phyloP scores from a whole-genome alignment of 2,113 vertebrate genomes.

The Sceloporus tristichus region DNA sequence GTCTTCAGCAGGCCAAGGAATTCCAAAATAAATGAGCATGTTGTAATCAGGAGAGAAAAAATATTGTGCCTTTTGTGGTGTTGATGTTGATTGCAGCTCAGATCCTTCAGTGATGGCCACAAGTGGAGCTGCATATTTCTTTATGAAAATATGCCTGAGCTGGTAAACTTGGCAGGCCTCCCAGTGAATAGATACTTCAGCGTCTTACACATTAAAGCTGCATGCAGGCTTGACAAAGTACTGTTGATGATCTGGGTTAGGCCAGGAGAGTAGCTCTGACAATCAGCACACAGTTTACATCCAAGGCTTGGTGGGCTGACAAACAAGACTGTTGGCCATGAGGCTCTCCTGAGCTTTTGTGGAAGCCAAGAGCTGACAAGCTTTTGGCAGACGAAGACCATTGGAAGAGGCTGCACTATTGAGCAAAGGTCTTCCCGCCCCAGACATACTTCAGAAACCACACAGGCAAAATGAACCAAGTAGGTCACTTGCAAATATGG shows the following conservation, averaged over 20 bases:
- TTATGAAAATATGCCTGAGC: slow-evolving; percentile 72
- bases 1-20: slow-evolving; percentile 80
- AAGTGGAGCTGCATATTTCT: slow-evolving; percentile 76
- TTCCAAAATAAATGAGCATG: slow-evolving; percentile 83
- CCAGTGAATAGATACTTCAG: slow-evolving; percentile 68
- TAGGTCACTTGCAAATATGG: slow-evolving; percentile 60
- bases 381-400: slow-evolving; percentile 56
- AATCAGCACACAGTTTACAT: background rate
- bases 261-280: slow-evolving; percentile 57
- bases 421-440: slow-evolving; percentile 51
- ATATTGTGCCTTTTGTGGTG: slow-evolving; percentile 81
- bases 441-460: slow-evolving; percentile 63
- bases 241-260: slow-evolving; percentile 64
- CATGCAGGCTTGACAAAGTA: slow-evolving; percentile 60
- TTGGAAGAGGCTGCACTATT: slow-evolving; percentile 54
- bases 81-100: slow-evolving; percentile 81
- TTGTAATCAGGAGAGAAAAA: slow-evolving; percentile 81
- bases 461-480: slow-evolving; percentile 55
- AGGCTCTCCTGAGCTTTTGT: slow-evolving; percentile 51
- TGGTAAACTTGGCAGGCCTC: slow-evolving; percentile 66
- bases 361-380: slow-evolving; percentile 56
- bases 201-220: slow-evolving; percentile 66
- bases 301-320: slow-evolving; percentile 54
- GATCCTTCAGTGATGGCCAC: slow-evolving; percentile 72
- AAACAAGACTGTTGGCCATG: slow-evolving; percentile 53